A percentile compares a stretch with the other conserved stretches of the same genome.
Conservation (phyloP, 2,888 invertebrate genomes). For the Cenopis cana region DNA sequence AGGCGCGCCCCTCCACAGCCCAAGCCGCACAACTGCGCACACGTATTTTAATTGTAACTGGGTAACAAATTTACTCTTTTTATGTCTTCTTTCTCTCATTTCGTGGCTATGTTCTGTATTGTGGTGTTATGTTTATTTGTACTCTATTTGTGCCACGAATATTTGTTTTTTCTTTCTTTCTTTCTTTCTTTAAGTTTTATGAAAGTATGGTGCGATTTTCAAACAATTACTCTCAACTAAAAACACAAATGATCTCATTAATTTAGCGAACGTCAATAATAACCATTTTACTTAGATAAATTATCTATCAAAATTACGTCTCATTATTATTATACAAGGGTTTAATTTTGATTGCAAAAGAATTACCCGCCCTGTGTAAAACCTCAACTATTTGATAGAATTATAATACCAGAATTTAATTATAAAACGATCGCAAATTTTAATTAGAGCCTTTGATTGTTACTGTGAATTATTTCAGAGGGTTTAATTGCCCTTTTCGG, state of each 20-base stretch:
- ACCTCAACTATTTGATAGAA: slow-evolving; percentile 22
- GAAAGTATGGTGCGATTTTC: no score
- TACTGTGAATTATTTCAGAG: slow-evolving; percentile 6
- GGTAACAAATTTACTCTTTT: no score
- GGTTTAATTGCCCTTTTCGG: not conserved
- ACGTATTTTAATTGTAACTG: no score
- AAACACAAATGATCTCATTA: not conserved
- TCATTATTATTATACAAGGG: not conserved
- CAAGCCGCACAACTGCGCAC: no score
- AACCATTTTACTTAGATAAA: not conserved
- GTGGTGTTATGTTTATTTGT: no score
- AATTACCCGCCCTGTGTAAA: not conserved
- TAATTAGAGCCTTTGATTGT: slow-evolving; percentile 11
- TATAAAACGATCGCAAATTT: slow-evolving; percentile 13
- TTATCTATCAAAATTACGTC: not conserved
- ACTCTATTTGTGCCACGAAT: no score
- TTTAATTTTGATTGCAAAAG: not conserved
- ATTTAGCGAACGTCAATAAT: not conserved
- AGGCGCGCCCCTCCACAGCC: no score
- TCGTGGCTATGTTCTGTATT: no score
- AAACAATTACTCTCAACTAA: no score
- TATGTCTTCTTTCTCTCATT: no score
- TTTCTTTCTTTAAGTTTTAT: no score
- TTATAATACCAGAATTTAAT: slow-evolving; percentile 9
- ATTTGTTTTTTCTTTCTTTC: no score